Base-by-base conservation (phyloP, 1,140 invertebrate genomes). In the Anastrepha obliqua region DNA sequence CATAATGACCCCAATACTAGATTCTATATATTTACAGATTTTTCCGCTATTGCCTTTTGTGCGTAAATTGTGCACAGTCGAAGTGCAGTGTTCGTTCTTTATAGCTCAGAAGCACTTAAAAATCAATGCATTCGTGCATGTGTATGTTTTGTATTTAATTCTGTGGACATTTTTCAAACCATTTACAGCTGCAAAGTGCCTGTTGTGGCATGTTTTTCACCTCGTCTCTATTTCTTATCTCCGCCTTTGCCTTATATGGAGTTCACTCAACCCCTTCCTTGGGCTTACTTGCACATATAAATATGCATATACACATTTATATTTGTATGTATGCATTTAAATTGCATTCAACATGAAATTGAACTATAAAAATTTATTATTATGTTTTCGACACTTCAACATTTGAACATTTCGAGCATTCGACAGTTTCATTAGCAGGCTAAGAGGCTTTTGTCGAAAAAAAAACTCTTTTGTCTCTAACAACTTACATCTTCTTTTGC, bases 331-430 rank as follows among this genome's bases (percentile, higher is more conserved):
- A 13, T 17, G 13, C 15, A 20, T 81, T 81, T 17, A 20, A 81
- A 51, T 81, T 81, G n/a, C 17, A 2, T 74, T 51, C 15, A 74
- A n/a, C 70, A 81, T 29, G 17, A 55, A 81, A 81, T 51, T 81
- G 47, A 15, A 81, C 74, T 81, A 81, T 81, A 81, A 81, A 81
- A 81, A 81, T 81, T 81, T 58, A 81, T 81, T 81, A 78, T n/a
- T n/a, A 55, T 51, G 51, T 55, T 29, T 20, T 81, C 20, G 74
- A 58, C n/a, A 81, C 20, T 17, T 58, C 3, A 55, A 55, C 74
- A 81, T 55, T n/a, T 81, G 6, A 8, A 55, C 51, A 55, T 62
- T 29, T 29, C 47, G 20, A 81, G 74, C 20, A 47, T 29, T 81
- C n/a, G 17, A 55, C 74, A 55, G 20, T 42, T 81, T 81, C 74